These are phyloP conservation scores for Channallabes apus DNA, from an alignment of 2,797 vertebrate species.

Conservation along the genomic window DNA sequence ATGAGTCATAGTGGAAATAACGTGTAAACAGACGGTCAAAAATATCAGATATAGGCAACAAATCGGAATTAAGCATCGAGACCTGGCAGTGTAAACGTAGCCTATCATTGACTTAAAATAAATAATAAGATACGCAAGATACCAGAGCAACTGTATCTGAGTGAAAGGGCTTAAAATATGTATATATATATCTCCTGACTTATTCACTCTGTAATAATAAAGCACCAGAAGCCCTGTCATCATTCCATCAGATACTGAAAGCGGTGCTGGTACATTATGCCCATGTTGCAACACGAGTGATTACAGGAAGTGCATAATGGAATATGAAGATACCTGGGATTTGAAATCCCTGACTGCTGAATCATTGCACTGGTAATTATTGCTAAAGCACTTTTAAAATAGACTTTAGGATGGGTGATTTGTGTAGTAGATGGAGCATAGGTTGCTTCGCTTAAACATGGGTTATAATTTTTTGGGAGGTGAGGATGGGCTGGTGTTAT, in stretches of 20 bases:
- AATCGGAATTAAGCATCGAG: no score
- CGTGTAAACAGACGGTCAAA: no score
- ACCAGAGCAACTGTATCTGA: neutral
- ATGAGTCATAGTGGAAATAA: no score
- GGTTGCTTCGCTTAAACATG: constrained; percentile 54
- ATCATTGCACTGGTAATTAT: constrained; percentile 44
- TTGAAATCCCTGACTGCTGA: constrained; percentile 39
- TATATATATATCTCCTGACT: neutral
- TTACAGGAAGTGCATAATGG: constrained; percentile 42
- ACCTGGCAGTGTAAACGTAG: no score
- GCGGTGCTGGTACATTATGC: constrained; percentile 14
- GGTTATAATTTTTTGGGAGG: constrained; percentile 47
- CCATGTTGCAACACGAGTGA: constrained; percentile 30
- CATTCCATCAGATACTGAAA: constrained; percentile 43
- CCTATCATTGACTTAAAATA: neutral
- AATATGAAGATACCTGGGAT: constrained; percentile 10
- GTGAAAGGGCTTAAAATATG: neutral
- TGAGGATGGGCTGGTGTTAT: no score
- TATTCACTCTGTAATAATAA: constrained; percentile 18
- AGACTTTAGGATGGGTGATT: constrained; percentile 51
- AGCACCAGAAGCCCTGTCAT: constrained; percentile 27
- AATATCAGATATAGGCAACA: no score
- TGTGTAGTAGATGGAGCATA: constrained; percentile 21
- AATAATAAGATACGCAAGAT: neutral
- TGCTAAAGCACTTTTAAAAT: constrained; percentile 57